Percentiles rank a stretch among this genome's conserved stretches.
Conservation (phyloP, 2,113 vertebrate genomes). For the Pangasianodon gigas region DNA sequence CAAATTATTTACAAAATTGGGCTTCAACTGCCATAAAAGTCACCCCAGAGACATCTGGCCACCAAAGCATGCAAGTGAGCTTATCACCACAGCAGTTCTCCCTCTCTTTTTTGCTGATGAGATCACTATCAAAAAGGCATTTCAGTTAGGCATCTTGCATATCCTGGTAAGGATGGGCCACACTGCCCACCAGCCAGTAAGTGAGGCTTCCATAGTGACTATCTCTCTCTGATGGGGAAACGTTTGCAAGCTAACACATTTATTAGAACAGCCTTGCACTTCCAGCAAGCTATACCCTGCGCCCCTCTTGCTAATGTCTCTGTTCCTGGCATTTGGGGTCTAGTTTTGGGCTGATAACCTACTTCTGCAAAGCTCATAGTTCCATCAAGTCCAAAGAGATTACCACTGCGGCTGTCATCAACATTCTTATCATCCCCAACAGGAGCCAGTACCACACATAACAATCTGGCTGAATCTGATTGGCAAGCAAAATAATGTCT, state of each 20-base stretch:
- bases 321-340: not conserved
- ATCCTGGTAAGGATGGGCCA: not conserved
- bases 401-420: not conserved
- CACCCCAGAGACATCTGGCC: not conserved
- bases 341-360: not conserved
- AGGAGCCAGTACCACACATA: not conserved
- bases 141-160: not conserved
- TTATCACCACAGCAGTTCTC: not conserved
- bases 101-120: not conserved
- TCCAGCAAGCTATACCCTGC: not conserved
- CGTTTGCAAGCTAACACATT: not conserved
- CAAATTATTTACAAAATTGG: not conserved
- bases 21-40: not conserved
- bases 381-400: not conserved
- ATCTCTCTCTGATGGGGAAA: not conserved
- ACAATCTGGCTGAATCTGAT: not conserved
- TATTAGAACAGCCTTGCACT: not conserved
- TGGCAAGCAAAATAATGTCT: not conserved
- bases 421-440: not conserved
- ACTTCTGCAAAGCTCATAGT: not conserved
- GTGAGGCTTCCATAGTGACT: not conserved
- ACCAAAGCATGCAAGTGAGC: not conserved
- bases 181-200: not conserved
- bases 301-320: not conserved
- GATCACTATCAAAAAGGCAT: not conserved